Evolutionary conservation across 2,113 vertebrate genomes (phyloP), one percentile per base, ranked within the genome.

Genomic region (Xiphias gladius): DNA sequence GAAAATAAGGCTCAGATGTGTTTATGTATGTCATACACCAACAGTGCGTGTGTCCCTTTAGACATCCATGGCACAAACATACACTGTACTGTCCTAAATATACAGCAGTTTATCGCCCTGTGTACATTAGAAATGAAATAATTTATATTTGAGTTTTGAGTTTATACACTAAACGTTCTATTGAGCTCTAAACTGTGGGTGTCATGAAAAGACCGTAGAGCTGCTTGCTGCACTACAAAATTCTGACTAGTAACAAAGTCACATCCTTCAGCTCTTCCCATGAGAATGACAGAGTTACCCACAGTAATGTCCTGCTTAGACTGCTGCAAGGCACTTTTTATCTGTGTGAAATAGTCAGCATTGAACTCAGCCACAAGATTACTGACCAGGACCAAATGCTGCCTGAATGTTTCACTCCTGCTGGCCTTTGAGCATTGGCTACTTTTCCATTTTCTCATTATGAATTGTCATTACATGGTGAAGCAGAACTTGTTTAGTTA

Each of bases 301-400:
- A 62, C 7, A 20, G 59, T 20, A 5, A 5, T 59, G 57, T 28
- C 13, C 16, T 32, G 28, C 22, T 26, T n/a, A 26, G 2, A 58
- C 24, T 26, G 26, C 59, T 35, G 17, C 19, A 35, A 35, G 10
- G 17, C 7, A 19, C 6, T 59, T 62, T 35, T 61, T 35, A 35
- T 61, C 30, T 62, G 57, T 62, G 59, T 35, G 30, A 35, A 62
- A 20, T 20, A 22, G 26, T 61, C 17, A 52, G 3, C 50, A 52
- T 9, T 52, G 50, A 52, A 52, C 58, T 30, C 13, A 30, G 30
- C 20, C 11, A 46, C 14, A 57, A 46, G 16, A 55, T 24, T 72
- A 79, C 5, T 64, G 77, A 72, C 5, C 20, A 35, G 20, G 20
- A 80, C n/a, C 35, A 24, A 80, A 72, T 55, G 2, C 24, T 35